Evolutionary conservation across 2,113 vertebrate genomes (phyloP), one percentile per base, ranked within the genome.

Genomic region (Perca schrenkii): DNA sequence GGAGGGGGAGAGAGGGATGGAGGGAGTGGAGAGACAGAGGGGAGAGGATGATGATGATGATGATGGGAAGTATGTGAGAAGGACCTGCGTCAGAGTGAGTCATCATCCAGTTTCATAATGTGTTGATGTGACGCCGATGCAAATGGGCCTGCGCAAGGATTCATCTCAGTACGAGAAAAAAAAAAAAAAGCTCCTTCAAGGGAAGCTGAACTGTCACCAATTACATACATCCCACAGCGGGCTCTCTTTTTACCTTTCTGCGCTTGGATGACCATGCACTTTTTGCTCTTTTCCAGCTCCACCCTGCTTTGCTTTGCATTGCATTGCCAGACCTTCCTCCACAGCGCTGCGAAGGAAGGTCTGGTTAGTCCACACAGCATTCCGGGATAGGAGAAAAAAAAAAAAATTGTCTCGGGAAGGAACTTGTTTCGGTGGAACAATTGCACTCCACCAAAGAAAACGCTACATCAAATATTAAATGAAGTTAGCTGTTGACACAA

Each of bases 51-150:
- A 34, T 40, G 81, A 89, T 85, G 14, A 34, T 34, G 34, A 34
- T 40, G 81, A 89, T 85, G 87, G 86, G 88, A 89, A 86, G 81
- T 79, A 81, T 84, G 91, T 86, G 87, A 91, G 87, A 79, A 89
- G 77, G 91, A 90, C 88, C 84, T 95, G 95, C 94, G 81, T 82
- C 87, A 68, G 74, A 90, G 85, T 96, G 96, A 97, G 84, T 97
- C 96, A 96, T 91, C 85, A 69, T 21, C n/a, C 84, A 88, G 68
- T 96, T 96, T 96, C 95, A 93, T 91, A 95, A 94, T 92, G 92
- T 93, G 91, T 95, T 88, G 92, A 94, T 89, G 85, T 46, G 94
- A 94, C 92, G 93, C 92, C 79, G 88, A 93, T 95, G 91, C 92
- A 93, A 93, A 94, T 87, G 91, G 12, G 53, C 47, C 87, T 15